Evolutionary conservation across 1,140 invertebrate species (phyloP).

Genomic region (Teleogryllus occipitalis): DNA sequence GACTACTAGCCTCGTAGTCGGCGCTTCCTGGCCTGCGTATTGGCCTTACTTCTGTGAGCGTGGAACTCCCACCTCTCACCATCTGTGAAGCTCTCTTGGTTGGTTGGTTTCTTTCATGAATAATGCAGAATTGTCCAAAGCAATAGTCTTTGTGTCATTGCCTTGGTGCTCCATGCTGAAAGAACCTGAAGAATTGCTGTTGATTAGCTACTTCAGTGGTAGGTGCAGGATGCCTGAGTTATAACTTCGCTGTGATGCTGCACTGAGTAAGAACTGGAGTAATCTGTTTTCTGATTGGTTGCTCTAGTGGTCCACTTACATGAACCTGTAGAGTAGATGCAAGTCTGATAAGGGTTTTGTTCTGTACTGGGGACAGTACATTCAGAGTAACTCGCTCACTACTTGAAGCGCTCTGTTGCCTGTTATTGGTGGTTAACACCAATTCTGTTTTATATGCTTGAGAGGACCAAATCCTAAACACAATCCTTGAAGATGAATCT

Average conservation of each 20-base stretch:
- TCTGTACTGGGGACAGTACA: background rate
- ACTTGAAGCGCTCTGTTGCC: background rate
- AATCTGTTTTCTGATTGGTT: background rate
- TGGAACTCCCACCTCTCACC: too few species aligned
- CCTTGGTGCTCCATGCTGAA: too few species aligned
- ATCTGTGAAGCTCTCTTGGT: too few species aligned
- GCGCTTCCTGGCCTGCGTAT: conserved; percentile 7
- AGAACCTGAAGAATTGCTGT: too few species aligned
- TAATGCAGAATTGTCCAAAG: too few species aligned
- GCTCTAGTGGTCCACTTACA: background rate
- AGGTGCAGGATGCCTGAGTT: background rate
- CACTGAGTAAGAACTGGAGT: background rate
- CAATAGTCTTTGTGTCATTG: too few species aligned
- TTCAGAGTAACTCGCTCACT: background rate
- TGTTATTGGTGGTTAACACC: too few species aligned
- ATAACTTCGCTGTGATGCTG: background rate
- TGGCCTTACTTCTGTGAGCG: background rate
- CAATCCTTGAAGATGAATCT: background rate
- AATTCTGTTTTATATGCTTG: background rate
- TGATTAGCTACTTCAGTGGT: too few species aligned
- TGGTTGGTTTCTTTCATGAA: too few species aligned
- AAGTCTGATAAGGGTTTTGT: background rate
- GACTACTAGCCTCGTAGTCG: conserved; percentile 19
- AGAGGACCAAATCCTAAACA: background rate
- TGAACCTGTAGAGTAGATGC: too few species aligned